phyloP scores from a whole-genome alignment of 1,140 invertebrate species.

The Chionoecetes opilio region DNA sequence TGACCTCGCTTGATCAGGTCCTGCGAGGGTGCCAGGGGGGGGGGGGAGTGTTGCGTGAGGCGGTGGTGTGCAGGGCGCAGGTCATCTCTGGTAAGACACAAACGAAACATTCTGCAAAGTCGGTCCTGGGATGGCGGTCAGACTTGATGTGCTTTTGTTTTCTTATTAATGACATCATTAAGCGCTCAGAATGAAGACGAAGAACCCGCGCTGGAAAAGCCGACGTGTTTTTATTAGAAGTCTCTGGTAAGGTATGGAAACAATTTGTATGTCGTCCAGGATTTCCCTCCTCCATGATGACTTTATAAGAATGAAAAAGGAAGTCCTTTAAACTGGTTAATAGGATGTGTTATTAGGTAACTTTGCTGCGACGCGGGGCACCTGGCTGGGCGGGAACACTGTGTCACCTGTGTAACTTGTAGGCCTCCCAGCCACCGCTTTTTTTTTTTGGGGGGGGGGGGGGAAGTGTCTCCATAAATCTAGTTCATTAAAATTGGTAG shows the following conservation, averaged over 20 bases:
- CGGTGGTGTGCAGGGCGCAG: background rate
- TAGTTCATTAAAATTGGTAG: too few relatives aligned
- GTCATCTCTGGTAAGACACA: background rate
- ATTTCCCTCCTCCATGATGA: conserved; percentile 70
- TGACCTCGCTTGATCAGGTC: background rate
- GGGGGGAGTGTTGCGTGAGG: background rate
- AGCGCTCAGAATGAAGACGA: conserved; percentile 79
- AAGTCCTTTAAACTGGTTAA: conserved; percentile 65
- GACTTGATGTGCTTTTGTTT: conserved; percentile 81
- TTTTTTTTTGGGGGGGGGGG: too few relatives aligned
- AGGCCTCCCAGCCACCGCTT: background rate
- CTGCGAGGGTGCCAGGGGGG: background rate
- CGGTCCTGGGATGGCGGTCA: conserved; percentile 71
- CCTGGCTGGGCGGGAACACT: background rate
- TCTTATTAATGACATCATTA: conserved; percentile 81
- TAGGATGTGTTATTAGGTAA: conserved; percentile 49
- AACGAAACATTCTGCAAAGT: conserved; percentile 65
- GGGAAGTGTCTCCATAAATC: too few relatives aligned
- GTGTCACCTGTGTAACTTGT: conserved; percentile 33
- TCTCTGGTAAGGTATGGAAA: conserved; percentile 80
- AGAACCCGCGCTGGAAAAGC: conserved; percentile 70
- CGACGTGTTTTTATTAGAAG: conserved; percentile 81
- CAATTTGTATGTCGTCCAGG: conserved; percentile 75
- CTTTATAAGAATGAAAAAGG: conserved; percentile 75
- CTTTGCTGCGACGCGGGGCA: background rate